Percentiles rank a stretch among this genome's conserved stretches.
Evolutionary conservation across 1,140 invertebrate genomes (phyloP).

Genomic region (Magallana angulata): DNA sequence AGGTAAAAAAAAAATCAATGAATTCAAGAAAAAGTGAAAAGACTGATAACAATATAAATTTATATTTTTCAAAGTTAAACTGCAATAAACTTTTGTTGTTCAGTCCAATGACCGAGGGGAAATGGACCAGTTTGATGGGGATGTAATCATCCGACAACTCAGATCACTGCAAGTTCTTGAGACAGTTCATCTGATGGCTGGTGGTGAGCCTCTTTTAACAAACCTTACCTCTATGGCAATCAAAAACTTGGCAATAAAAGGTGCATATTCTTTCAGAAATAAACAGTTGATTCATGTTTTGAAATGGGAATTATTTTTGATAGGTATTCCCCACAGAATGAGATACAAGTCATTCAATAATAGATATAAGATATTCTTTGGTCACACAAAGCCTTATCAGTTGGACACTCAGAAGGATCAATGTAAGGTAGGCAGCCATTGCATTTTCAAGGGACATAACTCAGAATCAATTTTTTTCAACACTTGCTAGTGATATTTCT

Average conservation of each 20-base stretch:
- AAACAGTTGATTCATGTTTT: too few relatives aligned
- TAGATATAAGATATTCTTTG: constrained; percentile 84
- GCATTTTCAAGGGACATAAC: constrained; percentile 21
- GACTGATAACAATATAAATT: background rate
- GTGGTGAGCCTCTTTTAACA: constrained; percentile 66
- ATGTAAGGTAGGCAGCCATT: constrained; percentile 53
- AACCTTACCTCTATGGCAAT: background rate
- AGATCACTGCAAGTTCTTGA: constrained; percentile 94
- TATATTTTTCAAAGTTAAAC: background rate
- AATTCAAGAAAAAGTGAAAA: background rate
- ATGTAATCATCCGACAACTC: constrained; percentile 90
- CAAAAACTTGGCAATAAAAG: too few relatives aligned
- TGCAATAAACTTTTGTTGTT: constrained; percentile 2
- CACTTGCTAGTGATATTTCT: background rate
- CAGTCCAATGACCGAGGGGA: constrained; percentile 71
- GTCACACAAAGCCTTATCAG: constrained; percentile 44
- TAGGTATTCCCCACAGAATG: constrained; percentile 95
- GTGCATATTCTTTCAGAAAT: too few relatives aligned
- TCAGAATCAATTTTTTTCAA: background rate
- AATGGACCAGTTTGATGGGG: constrained; percentile 88
- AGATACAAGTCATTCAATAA: constrained; percentile 95
- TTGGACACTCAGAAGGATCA: constrained; percentile 56
- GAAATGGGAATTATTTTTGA: constrained; percentile 35
- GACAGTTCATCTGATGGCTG: constrained; percentile 95
- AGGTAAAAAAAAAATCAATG: constrained; percentile 76